A percentile compares a stretch with the other conserved stretches of the same genome.
These are phyloP conservation scores for Aethina tumida DNA, from an alignment of 1,140 invertebrate genomes.

Conservation along the genomic window DNA sequence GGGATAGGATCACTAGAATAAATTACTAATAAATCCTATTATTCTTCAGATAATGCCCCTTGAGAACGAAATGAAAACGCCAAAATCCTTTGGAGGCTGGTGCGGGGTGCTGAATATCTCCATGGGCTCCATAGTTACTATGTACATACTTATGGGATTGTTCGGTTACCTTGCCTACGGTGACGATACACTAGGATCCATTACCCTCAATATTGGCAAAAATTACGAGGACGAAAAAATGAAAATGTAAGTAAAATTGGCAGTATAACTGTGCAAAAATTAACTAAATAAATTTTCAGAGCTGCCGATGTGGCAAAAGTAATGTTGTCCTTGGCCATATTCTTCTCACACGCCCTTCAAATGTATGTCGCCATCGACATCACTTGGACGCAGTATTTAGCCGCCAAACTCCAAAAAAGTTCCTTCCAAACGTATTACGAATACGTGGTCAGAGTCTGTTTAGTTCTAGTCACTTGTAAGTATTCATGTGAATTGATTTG, in stretches of 20 bases:
- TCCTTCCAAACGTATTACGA: constrained; percentile 46
- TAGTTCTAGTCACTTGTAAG: constrained; percentile 74
- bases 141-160: constrained; percentile 68
- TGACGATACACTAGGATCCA: constrained; percentile 46
- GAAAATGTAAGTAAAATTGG: constrained; percentile 42
- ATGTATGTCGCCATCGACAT: constrained; percentile 85
- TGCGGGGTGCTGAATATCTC: constrained; percentile 68
- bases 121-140: constrained; percentile 58
- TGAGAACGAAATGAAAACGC: constrained; percentile 77
- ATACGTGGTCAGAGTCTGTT: constrained; percentile 51
- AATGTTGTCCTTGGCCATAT: constrained; percentile 70
- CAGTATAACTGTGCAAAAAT: neutral
- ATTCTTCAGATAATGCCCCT: constrained; percentile 63
- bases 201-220: constrained; percentile 56
- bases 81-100: constrained; percentile 54
- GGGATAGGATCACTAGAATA: no score
- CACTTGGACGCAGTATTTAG: constrained; percentile 63
- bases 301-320: constrained; percentile 64
- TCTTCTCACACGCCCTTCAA: constrained; percentile 74
- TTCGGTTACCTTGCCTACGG: constrained; percentile 74
- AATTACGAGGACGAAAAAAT: no score
- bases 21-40: neutral
- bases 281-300: constrained; percentile 40
- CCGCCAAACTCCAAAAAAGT: constrained; percentile 33
- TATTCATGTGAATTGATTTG: constrained; percentile 34